A percentile compares a stretch with the other conserved stretches of the same genome.
These are phyloP conservation scores for Tethya wilhelma DNA, from an alignment of 37 sponge, comb jelly and placozoan genomes.

Conservation along the genomic window DNA sequence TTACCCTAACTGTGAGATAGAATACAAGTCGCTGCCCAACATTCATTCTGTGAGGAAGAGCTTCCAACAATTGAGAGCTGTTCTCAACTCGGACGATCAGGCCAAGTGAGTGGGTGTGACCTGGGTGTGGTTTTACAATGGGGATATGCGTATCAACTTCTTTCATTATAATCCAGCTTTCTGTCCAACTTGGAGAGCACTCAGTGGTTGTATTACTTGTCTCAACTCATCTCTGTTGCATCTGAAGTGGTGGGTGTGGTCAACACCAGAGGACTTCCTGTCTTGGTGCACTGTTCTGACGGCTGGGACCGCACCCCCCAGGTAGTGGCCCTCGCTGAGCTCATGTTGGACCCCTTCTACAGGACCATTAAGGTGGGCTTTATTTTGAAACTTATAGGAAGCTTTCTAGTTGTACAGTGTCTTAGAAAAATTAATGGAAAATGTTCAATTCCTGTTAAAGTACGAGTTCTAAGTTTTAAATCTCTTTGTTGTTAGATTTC, in stretches of 20 bases:
- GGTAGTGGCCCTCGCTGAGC: constrained; percentile 80
- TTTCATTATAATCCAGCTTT: constrained; percentile 66
- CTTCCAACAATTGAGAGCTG: constrained; percentile 61
- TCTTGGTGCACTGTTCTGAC: constrained; percentile 96
- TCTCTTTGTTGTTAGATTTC: too few relatives aligned
- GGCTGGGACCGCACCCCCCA: constrained; percentile 97
- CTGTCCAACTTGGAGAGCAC: constrained; percentile 84
- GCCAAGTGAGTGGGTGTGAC: too few relatives aligned
- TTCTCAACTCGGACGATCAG: constrained; percentile 45
- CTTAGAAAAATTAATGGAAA: too few relatives aligned
- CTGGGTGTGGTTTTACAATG: too few relatives aligned
- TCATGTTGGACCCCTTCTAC: constrained; percentile 90
- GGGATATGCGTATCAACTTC: too few relatives aligned
- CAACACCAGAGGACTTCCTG: constrained; percentile 50
- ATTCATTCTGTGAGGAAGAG: constrained; percentile 89
- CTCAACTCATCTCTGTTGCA: constrained; percentile 72
- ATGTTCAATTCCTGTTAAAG: too few relatives aligned
- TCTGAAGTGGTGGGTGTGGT: constrained; percentile 73
- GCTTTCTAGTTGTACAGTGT: too few relatives aligned
- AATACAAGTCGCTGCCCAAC: constrained; percentile 85
- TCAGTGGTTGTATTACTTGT: constrained; percentile 87
- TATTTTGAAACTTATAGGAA: too few relatives aligned
- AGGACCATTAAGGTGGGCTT: constrained; percentile 88
- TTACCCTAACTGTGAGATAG: constrained; percentile 83
- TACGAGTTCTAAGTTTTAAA: too few relatives aligned